Conservation (phyloP, 2,888 invertebrate genomes). For the Hipparchia semele region DNA sequence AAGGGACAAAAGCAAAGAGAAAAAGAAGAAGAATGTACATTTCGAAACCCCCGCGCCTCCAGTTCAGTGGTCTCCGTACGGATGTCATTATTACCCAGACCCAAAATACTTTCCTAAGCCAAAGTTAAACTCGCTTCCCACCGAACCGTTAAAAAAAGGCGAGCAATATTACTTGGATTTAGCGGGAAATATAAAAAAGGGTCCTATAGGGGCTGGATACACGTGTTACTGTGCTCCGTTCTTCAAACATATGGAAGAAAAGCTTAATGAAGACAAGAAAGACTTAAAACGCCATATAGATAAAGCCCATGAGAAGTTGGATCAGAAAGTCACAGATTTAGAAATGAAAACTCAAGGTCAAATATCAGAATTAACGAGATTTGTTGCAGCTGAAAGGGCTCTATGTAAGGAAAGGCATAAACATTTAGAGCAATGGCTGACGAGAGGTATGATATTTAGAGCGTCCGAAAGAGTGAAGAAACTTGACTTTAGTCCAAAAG, state of each 20-base stretch:
- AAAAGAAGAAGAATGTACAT: constrained; percentile 82
- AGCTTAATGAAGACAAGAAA: constrained; percentile 90
- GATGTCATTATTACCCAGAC: constrained; percentile 95
- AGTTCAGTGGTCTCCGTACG: constrained; percentile 93
- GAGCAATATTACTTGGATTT: constrained; percentile 97
- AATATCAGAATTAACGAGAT: constrained; percentile 86
- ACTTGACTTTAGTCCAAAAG: constrained; percentile 77
- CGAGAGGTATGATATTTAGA: constrained; percentile 84
- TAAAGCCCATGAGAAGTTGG: constrained; percentile 90
- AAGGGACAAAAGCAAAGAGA: constrained; percentile 72
- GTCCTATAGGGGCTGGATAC: constrained; percentile 96
- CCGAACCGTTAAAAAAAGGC: constrained; percentile 92
- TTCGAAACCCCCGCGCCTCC: constrained; percentile 70
- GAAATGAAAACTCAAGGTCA: constrained; percentile 89
- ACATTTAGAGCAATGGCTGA: constrained; percentile 88
- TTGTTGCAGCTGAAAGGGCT: constrained; percentile 85
- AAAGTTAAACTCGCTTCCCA: constrained; percentile 92
- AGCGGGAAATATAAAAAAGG: constrained; percentile 97
- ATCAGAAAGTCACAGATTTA: constrained; percentile 91
- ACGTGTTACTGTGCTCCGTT: constrained; percentile 97
- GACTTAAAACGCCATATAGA: constrained; percentile 91
- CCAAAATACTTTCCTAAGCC: constrained; percentile 93
- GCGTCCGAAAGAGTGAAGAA: constrained; percentile 78
- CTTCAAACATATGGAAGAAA: constrained; percentile 93
- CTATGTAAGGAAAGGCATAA: constrained; percentile 85